Conservation (phyloP, 2,113 vertebrate species). For the Isichthys henryi region DNA sequence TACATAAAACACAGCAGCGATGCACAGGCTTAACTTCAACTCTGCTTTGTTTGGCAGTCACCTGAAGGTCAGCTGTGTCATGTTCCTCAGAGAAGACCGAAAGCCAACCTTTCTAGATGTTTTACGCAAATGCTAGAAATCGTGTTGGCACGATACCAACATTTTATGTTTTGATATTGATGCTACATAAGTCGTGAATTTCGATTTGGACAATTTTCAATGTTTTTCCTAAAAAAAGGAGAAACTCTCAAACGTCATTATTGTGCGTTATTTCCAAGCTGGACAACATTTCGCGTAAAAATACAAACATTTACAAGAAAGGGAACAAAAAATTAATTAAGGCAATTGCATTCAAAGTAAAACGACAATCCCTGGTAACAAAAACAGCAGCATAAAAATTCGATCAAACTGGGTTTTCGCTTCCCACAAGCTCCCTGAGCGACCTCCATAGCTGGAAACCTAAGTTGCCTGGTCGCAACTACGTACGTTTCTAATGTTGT, state of each 20-base stretch:
- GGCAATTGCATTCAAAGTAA: neutral
- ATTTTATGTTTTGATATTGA: neutral
- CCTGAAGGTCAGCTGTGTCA: neutral
- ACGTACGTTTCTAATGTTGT: neutral
- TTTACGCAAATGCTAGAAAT: neutral
- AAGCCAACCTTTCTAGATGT: neutral
- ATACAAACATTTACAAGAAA: neutral
- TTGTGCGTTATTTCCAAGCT: neutral
- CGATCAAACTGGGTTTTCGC: neutral
- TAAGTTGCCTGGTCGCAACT: neutral
- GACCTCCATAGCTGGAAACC: neutral
- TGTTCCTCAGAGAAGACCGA: neutral
- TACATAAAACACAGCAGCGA: neutral
- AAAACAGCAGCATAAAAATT: neutral
- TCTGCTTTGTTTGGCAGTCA: neutral
- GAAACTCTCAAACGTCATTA: neutral
- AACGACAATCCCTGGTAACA: neutral
- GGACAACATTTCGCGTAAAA: neutral
- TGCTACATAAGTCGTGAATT: neutral
- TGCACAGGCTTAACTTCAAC: neutral
- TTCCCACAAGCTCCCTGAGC: neutral
- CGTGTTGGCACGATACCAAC: neutral
- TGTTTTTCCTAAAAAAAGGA: neutral
- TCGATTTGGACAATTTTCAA: neutral
- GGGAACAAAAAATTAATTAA: neutral